Evolutionary conservation across 2,797 vertebrate genomes (phyloP), one percentile per base, ranked within the genome.

Genomic region (Cichlasoma orientale): DNA sequence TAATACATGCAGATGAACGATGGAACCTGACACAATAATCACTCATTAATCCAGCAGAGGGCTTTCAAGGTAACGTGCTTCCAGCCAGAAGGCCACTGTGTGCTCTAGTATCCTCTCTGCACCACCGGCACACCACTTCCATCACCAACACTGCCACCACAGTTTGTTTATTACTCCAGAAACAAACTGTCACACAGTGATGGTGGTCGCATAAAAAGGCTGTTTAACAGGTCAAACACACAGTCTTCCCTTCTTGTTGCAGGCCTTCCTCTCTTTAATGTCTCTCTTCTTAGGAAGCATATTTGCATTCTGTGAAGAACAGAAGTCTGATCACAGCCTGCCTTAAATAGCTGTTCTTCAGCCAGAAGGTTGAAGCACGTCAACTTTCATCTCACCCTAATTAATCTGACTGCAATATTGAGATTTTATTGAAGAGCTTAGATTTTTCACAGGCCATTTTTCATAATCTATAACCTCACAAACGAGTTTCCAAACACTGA

Each of bases 131-230:
- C 33, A 55, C 75, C 44, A 21, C 81, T 9, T 29, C 69, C 79
- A n/a, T 57, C 78, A 80, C 74, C 81, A 74, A 78, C 89, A 29
- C 36, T 54, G 70, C 78, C 47, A 36, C 76, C 61, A 52, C 80
- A 73, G 78, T 52, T 70, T 87, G 84, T 94, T 93, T 87, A 89
- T 84, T 89, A 61, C 75, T 82, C 72, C 75, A 57, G 87, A 92
- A 91, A 92, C 85, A 92, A 78, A 89, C 73, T 83, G 89, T 91
- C 91, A 90, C 56, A 75, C 79, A 4, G 66, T 53, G 10, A 63
- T 71, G 74, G 74, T 52, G 72, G 68, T 71, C 66, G 63, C 85
- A 82, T 84, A 87, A 87, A 80, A 77, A 83, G 72, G 61, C 59
- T 47, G 56, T 84, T 92, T 58, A 89, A 85, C 18, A 61, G 79